Conservation (phyloP, 1,140 invertebrate genomes). For the Pseudobourletiella spinata region DNA sequence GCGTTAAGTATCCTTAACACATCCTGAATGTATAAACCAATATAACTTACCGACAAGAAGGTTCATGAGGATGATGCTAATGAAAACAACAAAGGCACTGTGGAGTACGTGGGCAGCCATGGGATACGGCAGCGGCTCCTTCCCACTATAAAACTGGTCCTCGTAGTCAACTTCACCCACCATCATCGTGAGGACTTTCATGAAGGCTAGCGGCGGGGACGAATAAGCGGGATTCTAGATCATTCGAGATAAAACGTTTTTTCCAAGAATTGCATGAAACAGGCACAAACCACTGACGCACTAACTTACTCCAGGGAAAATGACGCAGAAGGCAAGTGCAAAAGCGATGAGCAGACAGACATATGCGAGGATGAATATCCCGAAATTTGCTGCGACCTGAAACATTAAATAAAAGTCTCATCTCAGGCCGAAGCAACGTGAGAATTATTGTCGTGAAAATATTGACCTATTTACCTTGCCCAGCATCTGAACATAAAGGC, state of each 20-base stretch:
- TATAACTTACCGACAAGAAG: conserved; percentile 51
- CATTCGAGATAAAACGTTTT: not conserved
- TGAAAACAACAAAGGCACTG: conserved; percentile 63
- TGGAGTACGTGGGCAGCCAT: conserved; percentile 58
- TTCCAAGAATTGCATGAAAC: too few species aligned
- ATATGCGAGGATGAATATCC: conserved; percentile 70
- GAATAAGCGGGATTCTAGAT: conserved; percentile 27
- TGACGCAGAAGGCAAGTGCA: conserved; percentile 38
- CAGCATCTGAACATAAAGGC: conserved; percentile 77
- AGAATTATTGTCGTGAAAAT: not conserved
- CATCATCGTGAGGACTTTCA: conserved; percentile 80
- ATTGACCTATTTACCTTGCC: conserved; percentile 49
- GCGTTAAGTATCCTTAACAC: too few species aligned
- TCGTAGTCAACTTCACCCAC: conserved; percentile 71
- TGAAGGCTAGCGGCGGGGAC: conserved; percentile 39
- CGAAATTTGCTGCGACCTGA: conserved; percentile 65
- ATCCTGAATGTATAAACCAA: too few species aligned
- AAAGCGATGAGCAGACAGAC: conserved; percentile 69
- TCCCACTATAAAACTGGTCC: conserved; percentile 58
- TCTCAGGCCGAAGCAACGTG: not conserved
- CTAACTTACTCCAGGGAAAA: conserved; percentile 34
- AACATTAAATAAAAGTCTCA: not conserved
- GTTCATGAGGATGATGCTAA: conserved; percentile 75
- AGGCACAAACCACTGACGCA: too few species aligned
- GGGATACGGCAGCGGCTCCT: conserved; percentile 18